Evolutionary conservation across 2,797 vertebrate genomes (phyloP).

Genomic region (Pterois miles): DNA sequence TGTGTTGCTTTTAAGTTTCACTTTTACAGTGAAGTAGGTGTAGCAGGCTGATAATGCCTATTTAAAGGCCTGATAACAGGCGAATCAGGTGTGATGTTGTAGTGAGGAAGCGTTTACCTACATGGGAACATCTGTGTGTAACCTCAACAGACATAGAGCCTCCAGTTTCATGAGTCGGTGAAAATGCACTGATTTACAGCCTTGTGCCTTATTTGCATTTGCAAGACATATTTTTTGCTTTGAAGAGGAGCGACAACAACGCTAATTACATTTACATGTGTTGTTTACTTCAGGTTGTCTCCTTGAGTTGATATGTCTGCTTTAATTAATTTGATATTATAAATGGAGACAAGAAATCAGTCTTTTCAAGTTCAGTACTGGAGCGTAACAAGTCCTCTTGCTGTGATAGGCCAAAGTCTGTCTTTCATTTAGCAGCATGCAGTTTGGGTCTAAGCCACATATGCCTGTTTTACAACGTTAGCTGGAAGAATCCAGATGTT

Average conservation of each 20-base stretch:
- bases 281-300: neutral
- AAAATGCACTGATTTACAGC: neutral
- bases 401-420: neutral
- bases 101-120: neutral
- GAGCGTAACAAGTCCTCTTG: neutral
- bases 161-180: neutral
- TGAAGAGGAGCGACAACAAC: neutral
- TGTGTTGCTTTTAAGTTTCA: no score
- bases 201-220: neutral
- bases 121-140: neutral
- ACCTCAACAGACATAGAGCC: neutral
- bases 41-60: no score
- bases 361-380: neutral
- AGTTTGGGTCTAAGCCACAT: neutral
- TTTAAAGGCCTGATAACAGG: no score
- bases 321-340: neutral
- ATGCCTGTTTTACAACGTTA: slow-evolving; percentile 17
- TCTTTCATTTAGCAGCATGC: neutral
- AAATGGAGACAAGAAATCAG: neutral
- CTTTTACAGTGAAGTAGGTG: no score
- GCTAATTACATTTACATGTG: neutral
- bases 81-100: neutral
- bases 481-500: slow-evolving; percentile 33
- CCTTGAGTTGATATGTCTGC: neutral
- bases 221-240: neutral